Percentiles rank a stretch among this genome's conserved stretches.
phyloP scores from a whole-genome alignment of 2,797 vertebrate species.

The Natrix natrix region DNA sequence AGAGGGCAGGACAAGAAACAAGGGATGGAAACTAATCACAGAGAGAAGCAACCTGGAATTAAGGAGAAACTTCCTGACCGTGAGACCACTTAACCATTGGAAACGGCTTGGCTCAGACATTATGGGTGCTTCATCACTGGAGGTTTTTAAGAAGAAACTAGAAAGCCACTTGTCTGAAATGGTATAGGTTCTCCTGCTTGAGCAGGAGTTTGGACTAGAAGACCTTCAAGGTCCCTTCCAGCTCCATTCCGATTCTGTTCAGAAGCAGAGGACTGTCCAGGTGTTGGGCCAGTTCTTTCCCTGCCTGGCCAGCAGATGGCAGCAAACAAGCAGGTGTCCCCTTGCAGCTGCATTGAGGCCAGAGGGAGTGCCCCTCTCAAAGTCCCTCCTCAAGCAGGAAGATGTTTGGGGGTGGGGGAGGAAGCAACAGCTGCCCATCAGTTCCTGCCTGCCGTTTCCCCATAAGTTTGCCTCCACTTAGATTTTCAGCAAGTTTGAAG shows the following conservation, averaged over 20 bases:
- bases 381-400: background rate
- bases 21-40: background rate
- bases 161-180: too few relatives aligned
- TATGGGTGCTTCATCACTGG: background rate
- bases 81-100: background rate
- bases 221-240: background rate
- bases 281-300: conserved; percentile 29
- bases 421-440: conserved; percentile 30
- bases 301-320: conserved; percentile 66
- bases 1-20: background rate
- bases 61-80: background rate
- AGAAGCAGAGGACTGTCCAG: background rate
- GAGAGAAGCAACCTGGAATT: background rate
- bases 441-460: conserved; percentile 51
- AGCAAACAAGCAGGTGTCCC: conserved; percentile 63
- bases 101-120: background rate
- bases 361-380: conserved; percentile 41
- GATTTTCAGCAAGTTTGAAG: conserved; percentile 65
- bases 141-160: too few relatives aligned
- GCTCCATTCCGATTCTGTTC: background rate
- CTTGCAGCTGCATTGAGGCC: background rate
- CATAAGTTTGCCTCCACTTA: conserved; percentile 64
- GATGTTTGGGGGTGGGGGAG: background rate
- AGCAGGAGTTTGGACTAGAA: background rate
- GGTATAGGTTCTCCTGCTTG: too few relatives aligned